Evolutionary conservation across 2,888 invertebrate species (phyloP), one percentile per base, ranked within the genome.

Genomic region (Phaedon cochleariae): DNA sequence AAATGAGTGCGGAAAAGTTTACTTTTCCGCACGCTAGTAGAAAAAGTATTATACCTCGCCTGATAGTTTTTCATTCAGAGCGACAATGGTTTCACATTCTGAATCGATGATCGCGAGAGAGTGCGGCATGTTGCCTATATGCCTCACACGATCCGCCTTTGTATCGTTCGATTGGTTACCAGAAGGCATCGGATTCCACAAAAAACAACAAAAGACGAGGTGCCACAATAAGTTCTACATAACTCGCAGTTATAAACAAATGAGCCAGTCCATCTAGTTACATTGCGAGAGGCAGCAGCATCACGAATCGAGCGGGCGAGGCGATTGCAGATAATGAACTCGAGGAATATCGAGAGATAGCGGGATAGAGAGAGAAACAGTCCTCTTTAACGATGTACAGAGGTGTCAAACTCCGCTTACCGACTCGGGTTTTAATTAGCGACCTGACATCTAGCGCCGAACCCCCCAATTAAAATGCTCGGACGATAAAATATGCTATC

Each of bases 391-490:
- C 82, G 82, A 82, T 81, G 82, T 81, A 82, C 79, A 74, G 78
- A 83, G 83, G 83, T 83, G 83, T 83, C 83, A 82, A 81, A 82
- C 78, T 75, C 76, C 77, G 80, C 81, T 82, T 81, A 82, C 80
- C 81, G 78, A 77, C 79, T 77, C 79, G 79, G 70, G 81, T 82
- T 82, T 83, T 83, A 83, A 83, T 83, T 83, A 83, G 80, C 78
- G 74, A 75, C 75, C 81, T 81, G 81, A 81, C 82, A 81, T 82
- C 79, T 80, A 80, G 80, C 81, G 78, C 80, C 81, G 78, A 81
- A 79, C 82, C 80, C 80, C 77, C 81, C 82, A 82, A 82, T 82
- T 82, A 82, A 82, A 82, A 81, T 81, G 49, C 59, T 78, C 76
- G 76, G 73, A 77, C 80, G 80, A 81, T 81, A 81, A 81, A 81